Base-by-base conservation (phyloP, 1,140 invertebrate species). In the Anoplolepis gracilipes region DNA sequence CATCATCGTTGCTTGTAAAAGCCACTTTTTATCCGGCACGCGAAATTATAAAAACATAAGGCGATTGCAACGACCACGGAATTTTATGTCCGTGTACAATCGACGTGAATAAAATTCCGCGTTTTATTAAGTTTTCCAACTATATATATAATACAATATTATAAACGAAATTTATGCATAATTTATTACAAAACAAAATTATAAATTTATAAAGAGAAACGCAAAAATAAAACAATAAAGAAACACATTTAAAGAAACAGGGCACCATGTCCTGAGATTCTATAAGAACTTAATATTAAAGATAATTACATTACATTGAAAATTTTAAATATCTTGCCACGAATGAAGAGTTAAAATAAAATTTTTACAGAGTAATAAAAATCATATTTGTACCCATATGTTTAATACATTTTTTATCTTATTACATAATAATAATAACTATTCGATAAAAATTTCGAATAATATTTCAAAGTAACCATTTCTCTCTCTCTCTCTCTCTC, bases 1-100 rank as follows among this genome's bases (percentile, higher is more conserved):
- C 84, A 81, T 86, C 76, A 59, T 61, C 33, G 28, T 28, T n/a
- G 39, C 42, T 59, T 64, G 49, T 84, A 88, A 81, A 86, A 76
- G 70, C 72, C 25, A 19, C 46, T 39, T 81, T 86, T 81, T 72
- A 81, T 90, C 84, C 22, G 36, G 59, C 85, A 84, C 82, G 84
- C 84, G 33, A 82, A 87, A 86, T 86, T 86, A 53, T 42, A 86
- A 88, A 86, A 86, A 86, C 28, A 75, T 49, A 36, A 64, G 28
- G 42, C 42, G 59, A 72, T 70, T 11, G 55, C 62, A 36, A 36
- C 30, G 28, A 25, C 33, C 16, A 39, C 62, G 22, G 46, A 19
- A 49, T 49, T 49, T n/a, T 36, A 30, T 39, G 42, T 62, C 53
- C n/a, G 30, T 39, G 61, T 61, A 69, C 30, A 7, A 69, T 55